Percentiles rank a stretch among this genome's conserved stretches.
Conservation (phyloP, 1,140 invertebrate genomes). For the Plectrocnemia conspersa region DNA sequence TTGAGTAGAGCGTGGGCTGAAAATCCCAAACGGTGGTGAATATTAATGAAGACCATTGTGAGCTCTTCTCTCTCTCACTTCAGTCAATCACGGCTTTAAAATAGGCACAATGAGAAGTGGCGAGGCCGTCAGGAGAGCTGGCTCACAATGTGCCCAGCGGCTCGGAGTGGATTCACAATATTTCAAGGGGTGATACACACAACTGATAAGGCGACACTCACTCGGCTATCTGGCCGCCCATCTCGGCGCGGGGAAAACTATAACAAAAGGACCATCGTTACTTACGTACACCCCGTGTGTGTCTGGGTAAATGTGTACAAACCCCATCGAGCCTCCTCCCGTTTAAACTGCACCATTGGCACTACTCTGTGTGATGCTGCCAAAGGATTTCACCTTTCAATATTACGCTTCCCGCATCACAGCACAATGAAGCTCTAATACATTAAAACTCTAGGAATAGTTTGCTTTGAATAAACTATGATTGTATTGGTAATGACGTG, state of each 20-base stretch:
- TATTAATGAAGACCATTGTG: slow-evolving; percentile 28
- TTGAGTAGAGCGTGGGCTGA: too few species aligned
- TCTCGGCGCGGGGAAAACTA: slow-evolving; percentile 22
- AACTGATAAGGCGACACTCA: slow-evolving; percentile 30
- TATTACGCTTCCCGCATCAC: too few species aligned
- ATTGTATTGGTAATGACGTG: too few species aligned
- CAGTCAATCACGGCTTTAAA: slow-evolving; percentile 15
- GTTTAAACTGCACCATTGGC: slow-evolving; percentile 30
- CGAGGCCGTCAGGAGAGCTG: background rate
- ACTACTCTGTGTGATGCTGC: slow-evolving; percentile 21
- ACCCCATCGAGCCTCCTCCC: slow-evolving; percentile 22
- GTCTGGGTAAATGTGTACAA: too few species aligned
- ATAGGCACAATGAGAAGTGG: slow-evolving; percentile 9
- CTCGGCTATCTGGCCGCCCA: slow-evolving; percentile 23
- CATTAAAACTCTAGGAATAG: too few species aligned
- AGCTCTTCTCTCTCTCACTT: background rate
- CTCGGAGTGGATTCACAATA: slow-evolving; percentile 21
- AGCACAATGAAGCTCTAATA: too few species aligned
- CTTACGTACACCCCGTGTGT: slow-evolving; percentile 3
- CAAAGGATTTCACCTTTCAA: too few species aligned
- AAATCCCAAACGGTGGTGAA: too few species aligned
- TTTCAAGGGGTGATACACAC: slow-evolving; percentile 28
- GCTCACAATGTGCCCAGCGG: slow-evolving; percentile 9
- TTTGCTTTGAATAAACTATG: too few species aligned
- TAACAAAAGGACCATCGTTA: slow-evolving; percentile 26